phyloP scores from a whole-genome alignment of 2,888 invertebrate species.

The Monochamus alternatus region DNA sequence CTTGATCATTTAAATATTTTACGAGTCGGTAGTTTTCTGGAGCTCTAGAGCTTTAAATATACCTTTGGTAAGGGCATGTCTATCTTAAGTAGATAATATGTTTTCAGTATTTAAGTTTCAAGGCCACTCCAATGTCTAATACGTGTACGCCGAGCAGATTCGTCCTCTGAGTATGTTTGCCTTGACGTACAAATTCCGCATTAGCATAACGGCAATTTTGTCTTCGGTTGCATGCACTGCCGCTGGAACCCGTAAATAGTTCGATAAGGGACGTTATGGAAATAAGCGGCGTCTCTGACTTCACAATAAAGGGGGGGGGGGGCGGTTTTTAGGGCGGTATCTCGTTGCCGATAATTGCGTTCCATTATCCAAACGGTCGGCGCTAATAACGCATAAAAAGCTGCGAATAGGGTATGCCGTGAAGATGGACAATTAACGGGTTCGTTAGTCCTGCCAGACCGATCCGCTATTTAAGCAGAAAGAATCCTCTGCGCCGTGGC shows the following conservation, averaged over 20 bases:
- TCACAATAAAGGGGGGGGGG: background rate
- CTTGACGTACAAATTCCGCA: background rate
- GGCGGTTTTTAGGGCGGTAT: background rate
- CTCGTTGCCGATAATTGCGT: constrained; percentile 4
- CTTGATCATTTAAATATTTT: too few relatives aligned
- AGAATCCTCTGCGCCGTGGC: background rate
- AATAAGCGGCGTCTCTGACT: constrained; percentile 2
- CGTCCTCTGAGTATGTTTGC: background rate
- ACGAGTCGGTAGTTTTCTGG: too few relatives aligned
- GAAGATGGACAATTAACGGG: constrained; percentile 9
- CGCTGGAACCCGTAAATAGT: constrained; percentile 1
- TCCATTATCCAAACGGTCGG: constrained; percentile 2
- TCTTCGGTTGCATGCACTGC: constrained; percentile 1
- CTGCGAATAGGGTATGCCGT: background rate
- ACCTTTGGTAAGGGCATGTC: too few relatives aligned
- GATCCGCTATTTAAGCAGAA: background rate
- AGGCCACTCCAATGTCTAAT: background rate
- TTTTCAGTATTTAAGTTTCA: too few relatives aligned
- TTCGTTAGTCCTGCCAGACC: background rate
- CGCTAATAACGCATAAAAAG: constrained; percentile 3
- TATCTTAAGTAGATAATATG: too few relatives aligned
- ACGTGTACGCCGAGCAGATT: background rate
- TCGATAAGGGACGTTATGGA: constrained; percentile 1
- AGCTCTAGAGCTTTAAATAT: too few relatives aligned
- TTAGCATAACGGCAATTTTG: background rate